Evolutionary conservation across 2,113 vertebrate genomes (phyloP).

Genomic region (Macaca fascicularis): T2T-MFA8v1.1 NC_088381.1:166754501-166755000

Average conservation of each 20-base stretch:
- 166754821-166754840: neutral
- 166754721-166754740: neutral
- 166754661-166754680: too few species aligned
- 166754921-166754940: neutral
- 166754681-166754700: neutral
- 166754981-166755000: neutral
- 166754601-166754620: neutral
- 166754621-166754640: neutral
- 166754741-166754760: neutral
- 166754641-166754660: neutral
- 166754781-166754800: neutral
- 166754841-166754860: neutral
- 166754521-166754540: slow-evolving; percentile 11
- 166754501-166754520: neutral
- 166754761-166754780: neutral
- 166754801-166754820: neutral
- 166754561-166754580: neutral
- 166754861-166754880: neutral
- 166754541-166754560: neutral
- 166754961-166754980: neutral
- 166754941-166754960: neutral
- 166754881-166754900: neutral
- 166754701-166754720: neutral
- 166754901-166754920: neutral
- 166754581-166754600: neutral